These are phyloP conservation scores for Dynastes tityus DNA, from an alignment of 2,888 invertebrate genomes.

Conservation along the genomic window DNA sequence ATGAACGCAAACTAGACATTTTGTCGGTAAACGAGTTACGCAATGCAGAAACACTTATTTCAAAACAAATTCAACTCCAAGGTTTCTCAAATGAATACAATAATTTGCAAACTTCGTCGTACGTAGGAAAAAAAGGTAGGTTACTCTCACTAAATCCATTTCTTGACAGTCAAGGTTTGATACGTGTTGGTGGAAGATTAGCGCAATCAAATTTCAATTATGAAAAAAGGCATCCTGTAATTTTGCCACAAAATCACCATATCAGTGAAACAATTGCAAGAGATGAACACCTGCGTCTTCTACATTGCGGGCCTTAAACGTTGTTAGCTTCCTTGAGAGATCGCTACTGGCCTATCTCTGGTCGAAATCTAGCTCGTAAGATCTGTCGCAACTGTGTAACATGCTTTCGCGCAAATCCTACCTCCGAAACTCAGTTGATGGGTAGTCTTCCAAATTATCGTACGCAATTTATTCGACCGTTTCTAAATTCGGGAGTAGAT, in stretches of 20 bases:
- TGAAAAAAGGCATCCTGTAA: slow-evolving; percentile 19
- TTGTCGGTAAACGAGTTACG: too few species aligned
- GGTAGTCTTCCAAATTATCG: neutral
- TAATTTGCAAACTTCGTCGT: too few species aligned
- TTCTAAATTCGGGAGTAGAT: slow-evolving; percentile 48
- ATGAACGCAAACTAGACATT: too few species aligned
- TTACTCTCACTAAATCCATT: neutral
- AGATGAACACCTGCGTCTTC: neutral
- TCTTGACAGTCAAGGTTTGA: neutral
- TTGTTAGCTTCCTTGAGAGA: neutral
- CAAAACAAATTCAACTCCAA: too few species aligned
- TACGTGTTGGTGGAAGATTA: slow-evolving; percentile 17
- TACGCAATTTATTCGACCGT: neutral
- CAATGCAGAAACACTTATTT: too few species aligned
- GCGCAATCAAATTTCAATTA: slow-evolving; percentile 3
- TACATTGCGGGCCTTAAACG: slow-evolving; percentile 5
- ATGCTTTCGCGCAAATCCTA: neutral
- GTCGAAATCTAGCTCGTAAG: too few species aligned
- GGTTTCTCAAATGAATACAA: too few species aligned
- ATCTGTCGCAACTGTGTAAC: neutral
- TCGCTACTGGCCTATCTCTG: neutral
- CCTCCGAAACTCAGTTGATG: neutral
- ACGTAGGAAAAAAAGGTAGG: too few species aligned
- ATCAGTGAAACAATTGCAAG: neutral
- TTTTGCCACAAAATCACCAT: neutral